phyloP scores from a whole-genome alignment of 1,140 invertebrate species.

The Capitella teleta region DNA sequence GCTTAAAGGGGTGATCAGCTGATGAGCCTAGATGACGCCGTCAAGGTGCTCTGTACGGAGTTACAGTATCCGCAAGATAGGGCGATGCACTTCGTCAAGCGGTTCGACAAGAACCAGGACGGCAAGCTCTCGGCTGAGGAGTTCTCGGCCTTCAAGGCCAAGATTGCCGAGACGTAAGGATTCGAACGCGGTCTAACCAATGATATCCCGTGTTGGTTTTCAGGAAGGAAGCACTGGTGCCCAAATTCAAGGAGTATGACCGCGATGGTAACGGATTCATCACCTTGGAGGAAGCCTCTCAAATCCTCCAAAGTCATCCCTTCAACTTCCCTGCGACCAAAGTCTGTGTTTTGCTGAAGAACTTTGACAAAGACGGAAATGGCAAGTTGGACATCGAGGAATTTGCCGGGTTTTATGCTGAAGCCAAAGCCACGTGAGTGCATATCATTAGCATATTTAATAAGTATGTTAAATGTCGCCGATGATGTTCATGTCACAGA shows the following conservation, averaged over 20 bases:
- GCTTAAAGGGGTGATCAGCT: conserved; percentile 8
- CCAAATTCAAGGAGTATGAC: conserved; percentile 15
- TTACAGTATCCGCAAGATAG: conserved; percentile 11
- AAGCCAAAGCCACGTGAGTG: conserved; percentile 14
- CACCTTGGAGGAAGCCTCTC: conserved; percentile 12
- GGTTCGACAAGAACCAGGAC: conserved; percentile 14
- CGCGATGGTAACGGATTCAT: conserved; percentile 12
- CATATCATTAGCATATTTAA: neutral
- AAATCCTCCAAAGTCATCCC: conserved; percentile 10
- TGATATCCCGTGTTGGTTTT: neutral
- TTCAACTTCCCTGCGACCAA: conserved; percentile 13
- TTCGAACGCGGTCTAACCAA: no score
- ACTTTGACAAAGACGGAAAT: conserved; percentile 14
- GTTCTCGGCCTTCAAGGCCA: conserved; percentile 11
- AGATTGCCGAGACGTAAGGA: conserved; percentile 14
- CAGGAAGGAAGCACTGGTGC: conserved; percentile 12
- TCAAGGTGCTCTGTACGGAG: conserved; percentile 7
- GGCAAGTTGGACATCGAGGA: conserved; percentile 15
- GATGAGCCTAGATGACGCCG: conserved; percentile 12
- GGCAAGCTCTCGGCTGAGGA: conserved; percentile 10
- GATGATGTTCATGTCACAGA: neutral
- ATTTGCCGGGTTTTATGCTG: conserved; percentile 13
- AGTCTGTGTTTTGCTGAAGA: conserved; percentile 9
- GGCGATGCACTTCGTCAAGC: conserved; percentile 11
- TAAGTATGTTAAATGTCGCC: neutral